Evolutionary conservation across 2,888 invertebrate species (phyloP).

Genomic region (Morpho helenor): DNA sequence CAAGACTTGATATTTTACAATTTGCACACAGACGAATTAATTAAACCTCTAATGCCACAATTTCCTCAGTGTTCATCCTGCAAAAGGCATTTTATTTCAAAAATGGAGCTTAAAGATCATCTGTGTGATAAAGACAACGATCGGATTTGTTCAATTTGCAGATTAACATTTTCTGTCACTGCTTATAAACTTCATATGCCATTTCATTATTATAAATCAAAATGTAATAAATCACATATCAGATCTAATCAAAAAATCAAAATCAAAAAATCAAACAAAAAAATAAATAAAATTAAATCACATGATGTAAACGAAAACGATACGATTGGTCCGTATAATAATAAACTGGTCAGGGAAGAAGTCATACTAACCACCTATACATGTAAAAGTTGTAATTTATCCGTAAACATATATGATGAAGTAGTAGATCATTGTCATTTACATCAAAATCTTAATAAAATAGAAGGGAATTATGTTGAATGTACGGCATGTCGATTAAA

Average conservation of each 20-base stretch:
- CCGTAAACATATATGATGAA: constrained; percentile 48
- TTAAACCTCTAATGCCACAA: constrained; percentile 49
- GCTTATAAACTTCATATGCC: constrained; percentile 51
- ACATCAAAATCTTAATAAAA: constrained; percentile 37
- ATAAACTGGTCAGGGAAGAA: not conserved
- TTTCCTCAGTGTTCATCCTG: constrained; percentile 51
- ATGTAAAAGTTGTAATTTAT: constrained; percentile 46
- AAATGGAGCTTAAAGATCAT: constrained; percentile 38
- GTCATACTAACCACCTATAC: constrained; percentile 33
- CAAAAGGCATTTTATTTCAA: constrained; percentile 44
- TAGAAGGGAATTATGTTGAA: constrained; percentile 24
- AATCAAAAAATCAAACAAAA: not conserved
- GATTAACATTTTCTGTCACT: constrained; percentile 42
- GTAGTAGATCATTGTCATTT: constrained; percentile 56
- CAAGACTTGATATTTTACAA: constrained; percentile 52
- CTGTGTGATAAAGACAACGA: constrained; percentile 39
- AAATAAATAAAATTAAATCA: not conserved
- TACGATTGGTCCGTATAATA: not conserved
- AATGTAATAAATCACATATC: constrained; percentile 3
- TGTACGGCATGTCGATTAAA: constrained; percentile 40
- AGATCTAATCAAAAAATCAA: no score
- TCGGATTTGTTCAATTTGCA: constrained; percentile 46
- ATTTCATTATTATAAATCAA: constrained; percentile 48
- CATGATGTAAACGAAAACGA: not conserved
- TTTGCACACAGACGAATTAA: constrained; percentile 38